Conservation (phyloP, 2,888 invertebrate species). For the Pyrocoelia pectoralis region DNA sequence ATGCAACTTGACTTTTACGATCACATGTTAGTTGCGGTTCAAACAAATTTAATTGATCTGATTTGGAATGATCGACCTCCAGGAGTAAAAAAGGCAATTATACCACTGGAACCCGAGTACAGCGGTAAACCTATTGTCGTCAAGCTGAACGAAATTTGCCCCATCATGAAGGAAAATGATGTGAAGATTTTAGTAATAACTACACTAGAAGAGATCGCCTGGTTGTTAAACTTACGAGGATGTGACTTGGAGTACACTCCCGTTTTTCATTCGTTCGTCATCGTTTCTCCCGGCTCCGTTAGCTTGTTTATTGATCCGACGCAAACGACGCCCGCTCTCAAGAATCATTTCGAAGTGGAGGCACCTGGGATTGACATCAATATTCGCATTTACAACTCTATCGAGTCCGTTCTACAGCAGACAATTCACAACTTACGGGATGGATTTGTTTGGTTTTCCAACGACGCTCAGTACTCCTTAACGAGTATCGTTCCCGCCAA, state of each 20-base stretch:
- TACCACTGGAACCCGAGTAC: constrained; percentile 67
- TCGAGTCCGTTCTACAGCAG: constrained; percentile 62
- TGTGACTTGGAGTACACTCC: constrained; percentile 90
- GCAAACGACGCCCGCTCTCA: constrained; percentile 63
- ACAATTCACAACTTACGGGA: constrained; percentile 38
- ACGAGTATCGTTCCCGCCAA: constrained; percentile 55
- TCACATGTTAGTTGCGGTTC: constrained; percentile 71
- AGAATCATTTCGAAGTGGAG: constrained; percentile 67
- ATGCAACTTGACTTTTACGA: constrained; percentile 69
- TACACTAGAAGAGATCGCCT: constrained; percentile 87
- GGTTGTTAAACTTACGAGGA: constrained; percentile 87
- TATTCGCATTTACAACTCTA: constrained; percentile 65
- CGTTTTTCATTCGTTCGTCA: constrained; percentile 78
- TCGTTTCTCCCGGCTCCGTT: constrained; percentile 66
- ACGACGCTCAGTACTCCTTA: constrained; percentile 55
- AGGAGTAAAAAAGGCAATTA: constrained; percentile 63
- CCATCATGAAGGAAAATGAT: constrained; percentile 72
- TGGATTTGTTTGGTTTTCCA: constrained; percentile 54
- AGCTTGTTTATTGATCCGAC: constrained; percentile 73
- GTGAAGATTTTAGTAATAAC: constrained; percentile 74
- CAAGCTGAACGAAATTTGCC: constrained; percentile 72
- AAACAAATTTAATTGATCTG: constrained; percentile 75
- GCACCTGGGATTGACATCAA: constrained; percentile 59
- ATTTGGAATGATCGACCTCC: constrained; percentile 72
- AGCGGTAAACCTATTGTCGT: constrained; percentile 69